phyloP scores from a whole-genome alignment of 2,797 vertebrate genomes.

The Phataginus tetradactyla region DNA sequence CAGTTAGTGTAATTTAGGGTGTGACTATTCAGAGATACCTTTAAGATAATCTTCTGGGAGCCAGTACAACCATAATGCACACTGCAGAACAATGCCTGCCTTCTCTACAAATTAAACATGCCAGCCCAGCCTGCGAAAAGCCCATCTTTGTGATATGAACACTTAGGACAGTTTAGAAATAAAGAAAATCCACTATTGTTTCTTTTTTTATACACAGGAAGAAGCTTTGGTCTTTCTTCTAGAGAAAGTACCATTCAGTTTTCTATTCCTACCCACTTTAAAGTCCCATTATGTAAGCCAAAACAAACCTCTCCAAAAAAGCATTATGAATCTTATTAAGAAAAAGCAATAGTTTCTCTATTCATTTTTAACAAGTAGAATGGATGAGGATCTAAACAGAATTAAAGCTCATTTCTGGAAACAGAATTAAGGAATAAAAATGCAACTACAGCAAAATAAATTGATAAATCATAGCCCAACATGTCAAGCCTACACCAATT shows the following conservation, averaged over 20 bases:
- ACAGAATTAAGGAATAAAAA: slow-evolving; percentile 52
- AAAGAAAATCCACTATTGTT: background rate
- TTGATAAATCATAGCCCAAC: slow-evolving; percentile 30
- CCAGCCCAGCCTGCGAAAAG: background rate
- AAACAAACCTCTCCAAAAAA: slow-evolving; percentile 39
- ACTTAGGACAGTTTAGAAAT: slow-evolving; percentile 12
- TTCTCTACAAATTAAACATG: slow-evolving; percentile 52
- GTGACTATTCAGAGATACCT: slow-evolving; percentile 62
- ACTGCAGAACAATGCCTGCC: slow-evolving; percentile 24
- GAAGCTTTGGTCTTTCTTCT: slow-evolving; percentile 19
- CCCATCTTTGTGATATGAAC: slow-evolving; percentile 11
- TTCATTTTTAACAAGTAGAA: slow-evolving; percentile 35
- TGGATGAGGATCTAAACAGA: background rate
- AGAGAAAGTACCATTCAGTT: background rate
- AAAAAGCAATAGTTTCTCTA: slow-evolving; percentile 17
- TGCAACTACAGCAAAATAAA: slow-evolving; percentile 45
- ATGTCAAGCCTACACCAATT: slow-evolving; percentile 19
- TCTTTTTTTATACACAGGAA: background rate
- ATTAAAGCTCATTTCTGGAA: slow-evolving; percentile 35
- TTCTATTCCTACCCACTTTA: slow-evolving; percentile 40
- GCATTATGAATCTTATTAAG: background rate
- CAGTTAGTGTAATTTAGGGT: slow-evolving; percentile 46
- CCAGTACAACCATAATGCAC: background rate
- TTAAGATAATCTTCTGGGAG: slow-evolving; percentile 57
- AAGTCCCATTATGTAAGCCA: slow-evolving; percentile 19